Base-by-base conservation (phyloP, 2,888 invertebrate genomes). In the Arenicola marina region DNA sequence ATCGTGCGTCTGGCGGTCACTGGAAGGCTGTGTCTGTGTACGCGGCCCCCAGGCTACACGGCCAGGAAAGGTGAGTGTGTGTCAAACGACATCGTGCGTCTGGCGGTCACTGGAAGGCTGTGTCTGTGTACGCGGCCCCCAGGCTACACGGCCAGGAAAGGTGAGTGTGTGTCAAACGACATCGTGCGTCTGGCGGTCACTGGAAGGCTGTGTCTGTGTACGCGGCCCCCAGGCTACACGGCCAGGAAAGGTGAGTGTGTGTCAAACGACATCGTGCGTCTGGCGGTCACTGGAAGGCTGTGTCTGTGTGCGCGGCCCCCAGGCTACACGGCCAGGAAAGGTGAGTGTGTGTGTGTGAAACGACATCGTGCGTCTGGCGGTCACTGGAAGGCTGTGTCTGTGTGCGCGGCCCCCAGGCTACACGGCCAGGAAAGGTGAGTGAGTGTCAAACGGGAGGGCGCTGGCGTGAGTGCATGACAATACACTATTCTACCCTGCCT, bases 301-400 rank as follows among this genome's bases (percentile, higher is more conserved):
- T 38, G 38, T 38, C 38, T 38, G 38, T 38, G 38, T 38, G 18
- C 18, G 38, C 38, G 38, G 38, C 38, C 38, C 38, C 38, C 38
- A 18, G 77, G 75, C 54, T 82, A 74, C 64, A 70, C 73, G 18
- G 63, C 67, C 11, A 38, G 38, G 38, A 15, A 38, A 18, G 11
- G 18, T 11, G 18, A 18, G 11, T 11, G 18, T 15, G 38, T 38
- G 11, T n/a, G n/a, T n/a, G n/a, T n/a, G n/a, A n/a, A n/a, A n/a
- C n/a, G n/a, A n/a, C 11, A 38, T 18, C 38, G 83, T 96, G 0
- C 86, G 95, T 59, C 90, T 94, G 89, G 89, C 93, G 1, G 82
- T 95, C 0, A 93, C 93, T 71, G 96, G 95, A 0, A 90, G 90
- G 79, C 88, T 95, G 58, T 89, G 91, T 73, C 78, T 95, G 0